These are phyloP conservation scores for Trachelus troglodyta DNA, from an alignment of 2,888 invertebrate species.

Conservation along the genomic window DNA sequence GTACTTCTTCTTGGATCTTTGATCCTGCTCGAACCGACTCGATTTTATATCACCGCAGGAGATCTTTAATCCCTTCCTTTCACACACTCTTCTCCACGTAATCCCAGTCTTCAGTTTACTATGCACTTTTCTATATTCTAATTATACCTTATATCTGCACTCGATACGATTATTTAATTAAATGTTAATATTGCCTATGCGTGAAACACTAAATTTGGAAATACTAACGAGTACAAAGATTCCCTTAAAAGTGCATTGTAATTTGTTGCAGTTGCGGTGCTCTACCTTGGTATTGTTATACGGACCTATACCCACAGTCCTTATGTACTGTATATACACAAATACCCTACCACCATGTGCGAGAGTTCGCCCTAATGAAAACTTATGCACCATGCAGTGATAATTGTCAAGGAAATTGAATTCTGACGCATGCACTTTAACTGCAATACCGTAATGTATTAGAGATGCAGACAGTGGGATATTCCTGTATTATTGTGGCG, in stretches of 20 bases:
- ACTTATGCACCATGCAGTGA: constrained; percentile 19
- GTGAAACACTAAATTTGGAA: neutral
- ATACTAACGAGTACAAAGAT: neutral
- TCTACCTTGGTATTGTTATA: neutral
- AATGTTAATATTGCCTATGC: neutral
- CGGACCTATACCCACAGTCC: neutral
- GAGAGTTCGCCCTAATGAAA: constrained; percentile 17
- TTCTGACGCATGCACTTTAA: constrained; percentile 6
- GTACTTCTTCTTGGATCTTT: neutral
- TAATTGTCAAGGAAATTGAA: constrained; percentile 23
- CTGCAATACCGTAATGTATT: neutral
- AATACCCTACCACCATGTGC: neutral
- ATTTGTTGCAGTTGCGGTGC: neutral
- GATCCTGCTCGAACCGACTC: constrained; percentile 10
- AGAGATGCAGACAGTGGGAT: neutral
- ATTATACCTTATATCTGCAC: neutral
- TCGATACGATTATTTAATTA: neutral
- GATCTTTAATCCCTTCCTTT: constrained; percentile 7
- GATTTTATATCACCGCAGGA: constrained; percentile 20
- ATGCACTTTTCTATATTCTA: neutral
- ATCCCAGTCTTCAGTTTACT: neutral
- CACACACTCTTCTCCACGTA: neutral
- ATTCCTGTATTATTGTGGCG: neutral
- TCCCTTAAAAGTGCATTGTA: neutral
- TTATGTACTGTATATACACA: neutral